These are phyloP conservation scores for Tolmerus cingulatus DNA, from an alignment of 2,888 invertebrate species.

Conservation along the genomic window DNA sequence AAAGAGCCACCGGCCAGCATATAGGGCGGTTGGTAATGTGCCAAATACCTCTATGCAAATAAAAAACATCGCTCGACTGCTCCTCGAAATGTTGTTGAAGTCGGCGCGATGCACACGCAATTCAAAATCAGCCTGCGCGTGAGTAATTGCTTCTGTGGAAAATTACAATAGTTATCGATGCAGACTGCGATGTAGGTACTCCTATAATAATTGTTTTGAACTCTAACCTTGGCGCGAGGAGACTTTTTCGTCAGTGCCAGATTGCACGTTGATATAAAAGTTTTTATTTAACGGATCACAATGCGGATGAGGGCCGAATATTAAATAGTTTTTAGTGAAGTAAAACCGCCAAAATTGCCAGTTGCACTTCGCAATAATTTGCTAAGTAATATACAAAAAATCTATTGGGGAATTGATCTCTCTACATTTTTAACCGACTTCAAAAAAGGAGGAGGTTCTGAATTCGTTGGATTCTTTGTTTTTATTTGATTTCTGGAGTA, in stretches of 20 bases:
- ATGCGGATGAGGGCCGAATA: background rate
- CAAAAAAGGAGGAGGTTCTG: too few relatives aligned
- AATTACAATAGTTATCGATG: constrained; percentile 9
- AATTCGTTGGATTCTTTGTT: too few relatives aligned
- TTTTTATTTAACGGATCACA: background rate
- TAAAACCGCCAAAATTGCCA: background rate
- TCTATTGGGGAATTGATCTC: too few relatives aligned
- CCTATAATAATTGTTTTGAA: background rate
- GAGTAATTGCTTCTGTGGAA: background rate
- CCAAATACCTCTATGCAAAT: constrained; percentile 1
- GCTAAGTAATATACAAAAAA: background rate
- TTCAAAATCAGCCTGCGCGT: background rate
- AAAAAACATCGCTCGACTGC: background rate
- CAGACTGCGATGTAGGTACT: background rate
- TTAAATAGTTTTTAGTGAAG: background rate
- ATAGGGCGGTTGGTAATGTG: constrained; percentile 18
- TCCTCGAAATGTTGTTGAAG: background rate
- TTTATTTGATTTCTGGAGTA: too few relatives aligned
- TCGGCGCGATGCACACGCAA: background rate
- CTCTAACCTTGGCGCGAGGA: constrained; percentile 11
- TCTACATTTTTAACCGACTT: too few relatives aligned
- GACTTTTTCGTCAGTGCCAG: background rate
- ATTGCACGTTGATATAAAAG: background rate
- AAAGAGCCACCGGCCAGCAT: background rate
- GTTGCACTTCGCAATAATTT: background rate